A percentile compares a stretch with the other conserved stretches of the same genome.
phyloP scores from a whole-genome alignment of 2,113 vertebrate species.

The Anhinga anhinga region DNA sequence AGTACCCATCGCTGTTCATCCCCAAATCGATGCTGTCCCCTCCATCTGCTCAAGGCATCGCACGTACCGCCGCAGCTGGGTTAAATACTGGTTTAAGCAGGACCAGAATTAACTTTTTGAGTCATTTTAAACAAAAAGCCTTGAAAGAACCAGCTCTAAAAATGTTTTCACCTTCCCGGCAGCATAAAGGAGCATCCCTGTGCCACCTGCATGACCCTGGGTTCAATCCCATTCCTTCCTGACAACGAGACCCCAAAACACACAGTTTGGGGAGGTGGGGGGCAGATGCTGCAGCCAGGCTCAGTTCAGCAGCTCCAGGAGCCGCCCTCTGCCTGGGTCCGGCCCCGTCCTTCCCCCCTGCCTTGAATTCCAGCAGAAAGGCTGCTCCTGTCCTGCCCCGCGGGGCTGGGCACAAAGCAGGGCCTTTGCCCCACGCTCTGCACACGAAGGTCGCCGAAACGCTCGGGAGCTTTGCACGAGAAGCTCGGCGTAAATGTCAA shows the following conservation, averaged over 20 bases:
- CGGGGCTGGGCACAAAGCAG: background rate
- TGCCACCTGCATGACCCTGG: rapidly evolving
- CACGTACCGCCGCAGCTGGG: rapidly evolving
- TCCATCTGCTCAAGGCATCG: background rate
- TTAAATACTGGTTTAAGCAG: background rate
- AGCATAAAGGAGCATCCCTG: background rate
- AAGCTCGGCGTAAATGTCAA: background rate
- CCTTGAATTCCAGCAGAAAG: background rate
- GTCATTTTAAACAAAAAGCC: background rate
- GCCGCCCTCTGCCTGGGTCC: background rate
- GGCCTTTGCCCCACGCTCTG: background rate
- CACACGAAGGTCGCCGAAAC: background rate
- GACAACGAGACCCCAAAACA: rapidly evolving
- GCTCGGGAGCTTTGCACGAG: background rate
- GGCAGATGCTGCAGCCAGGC: background rate
- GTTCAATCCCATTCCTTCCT: background rate
- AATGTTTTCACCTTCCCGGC: rapidly evolving
- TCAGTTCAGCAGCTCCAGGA: background rate
- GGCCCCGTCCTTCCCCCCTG: background rate
- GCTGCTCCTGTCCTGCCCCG: background rate
- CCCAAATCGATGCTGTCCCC: rapidly evolving
- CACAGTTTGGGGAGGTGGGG: too few species aligned
- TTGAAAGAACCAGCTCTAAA: background rate
- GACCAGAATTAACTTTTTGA: background rate
- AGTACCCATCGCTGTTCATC: background rate